These are phyloP conservation scores for Xyrauchen texanus DNA, from an alignment of 2,113 vertebrate species.

Conservation along the genomic window DNA sequence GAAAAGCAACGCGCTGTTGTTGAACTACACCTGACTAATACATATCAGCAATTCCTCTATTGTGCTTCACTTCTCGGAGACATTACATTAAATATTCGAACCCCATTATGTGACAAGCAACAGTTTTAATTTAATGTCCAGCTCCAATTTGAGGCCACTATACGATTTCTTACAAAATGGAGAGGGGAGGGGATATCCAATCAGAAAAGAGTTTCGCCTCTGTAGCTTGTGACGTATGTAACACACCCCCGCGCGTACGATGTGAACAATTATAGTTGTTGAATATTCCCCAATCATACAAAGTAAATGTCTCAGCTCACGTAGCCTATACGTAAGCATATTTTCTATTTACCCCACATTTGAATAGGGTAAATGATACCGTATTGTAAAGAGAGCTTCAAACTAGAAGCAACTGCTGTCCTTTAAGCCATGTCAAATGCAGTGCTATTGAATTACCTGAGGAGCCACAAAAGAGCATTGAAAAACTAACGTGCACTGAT, in stretches of 20 bases:
- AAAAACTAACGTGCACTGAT: not conserved
- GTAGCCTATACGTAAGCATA: not conserved
- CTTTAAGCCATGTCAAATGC: not conserved
- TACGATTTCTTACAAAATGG: conserved; percentile 39
- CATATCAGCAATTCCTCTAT: conserved; percentile 30
- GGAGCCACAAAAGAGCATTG: not conserved
- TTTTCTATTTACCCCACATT: too few relatives aligned
- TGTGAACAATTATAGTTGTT: not conserved
- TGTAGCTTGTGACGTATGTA: conserved; percentile 30
- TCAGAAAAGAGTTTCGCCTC: conserved; percentile 12
- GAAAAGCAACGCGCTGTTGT: conserved; percentile 5
- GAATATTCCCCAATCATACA: not conserved
- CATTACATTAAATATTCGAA: conserved; percentile 1
- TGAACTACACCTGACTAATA: conserved; percentile 39
- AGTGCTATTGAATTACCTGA: not conserved
- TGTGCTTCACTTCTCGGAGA: not conserved
- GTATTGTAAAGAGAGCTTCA: not conserved
- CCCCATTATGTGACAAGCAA: not conserved
- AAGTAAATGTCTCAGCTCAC: not conserved
- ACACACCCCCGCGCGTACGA: conserved; percentile 43
- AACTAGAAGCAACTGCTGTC: not conserved
- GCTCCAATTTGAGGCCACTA: conserved; percentile 2
- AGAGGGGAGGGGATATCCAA: conserved; percentile 42
- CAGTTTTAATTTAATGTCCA: not conserved
- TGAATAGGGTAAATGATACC: too few relatives aligned